phyloP scores from a whole-genome alignment of 2,113 vertebrate genomes.

The Oreotragus oreotragus region DNA sequence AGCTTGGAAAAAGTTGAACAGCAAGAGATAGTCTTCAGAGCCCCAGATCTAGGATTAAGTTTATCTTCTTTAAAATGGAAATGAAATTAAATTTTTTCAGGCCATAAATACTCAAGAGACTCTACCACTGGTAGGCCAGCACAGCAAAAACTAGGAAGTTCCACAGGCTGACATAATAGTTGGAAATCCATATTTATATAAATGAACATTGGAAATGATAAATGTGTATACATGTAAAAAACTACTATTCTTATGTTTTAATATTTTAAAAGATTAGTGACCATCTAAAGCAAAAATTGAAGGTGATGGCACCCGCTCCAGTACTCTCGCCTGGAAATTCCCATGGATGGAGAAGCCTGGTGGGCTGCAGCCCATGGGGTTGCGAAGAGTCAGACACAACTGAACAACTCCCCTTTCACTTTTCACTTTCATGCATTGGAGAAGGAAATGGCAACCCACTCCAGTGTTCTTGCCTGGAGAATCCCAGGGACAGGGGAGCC shows the following conservation, averaged over 20 bases:
- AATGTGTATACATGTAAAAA: background rate
- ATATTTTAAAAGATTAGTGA: background rate
- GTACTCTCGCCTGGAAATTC: no score
- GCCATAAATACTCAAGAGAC: background rate
- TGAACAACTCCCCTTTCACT: no score
- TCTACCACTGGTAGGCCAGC: background rate
- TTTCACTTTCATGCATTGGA: no score
- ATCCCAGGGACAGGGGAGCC: no score
- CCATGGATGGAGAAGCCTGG: no score
- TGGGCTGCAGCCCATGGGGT: no score
- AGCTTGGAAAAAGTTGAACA: background rate
- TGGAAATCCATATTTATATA: background rate
- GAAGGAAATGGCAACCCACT: no score
- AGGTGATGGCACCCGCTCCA: no score
- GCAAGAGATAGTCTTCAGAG: background rate
- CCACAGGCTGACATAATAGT: background rate
- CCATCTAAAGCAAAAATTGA: background rate
- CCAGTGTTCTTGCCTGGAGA: no score
- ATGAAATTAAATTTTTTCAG: background rate
- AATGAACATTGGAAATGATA: background rate
- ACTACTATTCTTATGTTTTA: background rate
- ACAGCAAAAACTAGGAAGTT: background rate
- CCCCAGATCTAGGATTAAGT: background rate
- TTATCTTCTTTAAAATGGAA: background rate
- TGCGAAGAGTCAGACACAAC: no score